These are phyloP conservation scores for Megaceryle maxima DNA, from an alignment of 2,113 vertebrate species.

Conservation along the genomic window DNA sequence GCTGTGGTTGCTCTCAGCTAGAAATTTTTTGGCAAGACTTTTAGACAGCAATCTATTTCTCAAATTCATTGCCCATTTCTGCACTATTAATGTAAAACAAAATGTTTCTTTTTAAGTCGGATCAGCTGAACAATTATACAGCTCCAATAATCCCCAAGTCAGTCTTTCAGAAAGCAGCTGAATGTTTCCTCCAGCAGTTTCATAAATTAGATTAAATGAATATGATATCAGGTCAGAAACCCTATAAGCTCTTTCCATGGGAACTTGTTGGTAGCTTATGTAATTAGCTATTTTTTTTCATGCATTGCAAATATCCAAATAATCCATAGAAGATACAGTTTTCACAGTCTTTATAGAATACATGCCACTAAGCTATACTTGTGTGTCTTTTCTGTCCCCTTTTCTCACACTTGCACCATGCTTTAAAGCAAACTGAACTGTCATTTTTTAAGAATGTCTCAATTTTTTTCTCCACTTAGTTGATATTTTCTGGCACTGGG, in stretches of 20 bases:
- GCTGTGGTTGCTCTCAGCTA: constrained; percentile 24
- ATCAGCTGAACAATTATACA: constrained; percentile 63
- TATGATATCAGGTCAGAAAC: constrained; percentile 54
- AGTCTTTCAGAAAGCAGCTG: constrained; percentile 56
- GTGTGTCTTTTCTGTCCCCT: not conserved
- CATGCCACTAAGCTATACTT: not conserved
- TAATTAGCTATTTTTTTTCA: constrained; percentile 28
- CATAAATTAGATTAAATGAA: constrained; percentile 64
- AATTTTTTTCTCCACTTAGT: not conserved
- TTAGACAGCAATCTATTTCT: constrained; percentile 59
- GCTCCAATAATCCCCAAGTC: constrained; percentile 48
- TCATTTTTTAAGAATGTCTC: not conserved
- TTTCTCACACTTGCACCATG: not conserved
- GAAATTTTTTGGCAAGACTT: constrained; percentile 46
- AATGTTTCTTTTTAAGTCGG: constrained; percentile 58
- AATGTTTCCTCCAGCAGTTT: constrained; percentile 59
- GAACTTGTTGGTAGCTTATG: constrained; percentile 17
- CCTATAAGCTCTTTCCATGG: constrained; percentile 8
- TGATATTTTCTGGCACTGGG: not conserved
- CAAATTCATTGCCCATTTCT: constrained; percentile 65
- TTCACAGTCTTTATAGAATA: not conserved
- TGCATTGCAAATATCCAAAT: constrained; percentile 2
- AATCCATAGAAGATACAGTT: constrained; percentile 11
- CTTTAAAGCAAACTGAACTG: not conserved
- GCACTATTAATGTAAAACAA: constrained; percentile 67